Base-by-base conservation (phyloP, 2,888 invertebrate species). In the Coenonympha arcania region DNA sequence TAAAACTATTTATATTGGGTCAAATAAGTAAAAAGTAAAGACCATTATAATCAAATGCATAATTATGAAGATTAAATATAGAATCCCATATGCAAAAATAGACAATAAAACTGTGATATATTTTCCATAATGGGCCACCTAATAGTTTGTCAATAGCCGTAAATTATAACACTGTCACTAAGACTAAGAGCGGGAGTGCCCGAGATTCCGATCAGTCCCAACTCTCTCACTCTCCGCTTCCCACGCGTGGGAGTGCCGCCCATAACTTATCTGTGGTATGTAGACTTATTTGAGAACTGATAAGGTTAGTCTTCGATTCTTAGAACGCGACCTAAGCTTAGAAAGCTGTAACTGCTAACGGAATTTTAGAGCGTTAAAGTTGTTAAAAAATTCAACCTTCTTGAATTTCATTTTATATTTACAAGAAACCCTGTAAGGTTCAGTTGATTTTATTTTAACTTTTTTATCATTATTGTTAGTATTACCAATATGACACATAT, bases 101-200 rank as follows among this genome's bases (percentile, higher is more conserved):
- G 18, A n/a, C 16, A 18, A 34, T 1, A n/a, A 18, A 34, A n/a
- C 3, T 18, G 18, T 13, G 5, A 16, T n/a, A 3, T 2, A 18
- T 18, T 19, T 34, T 19, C 9, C 34, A 15, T 39, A 39, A 39
- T 39, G 37, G 37, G 22, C 37, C 15, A 15, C 8, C 24, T 39
- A 39, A 39, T 24, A 9, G 39, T 15, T 24, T 22, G 22, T 22
- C 24, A 2, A 24, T 24, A 24, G 15, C 22, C 4, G 15, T 39
- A 39, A 39, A 39, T 39, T 39, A 24, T 22, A 15, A 24, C n/a
- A 39, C n/a, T n/a, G n/a, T n/a, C n/a, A n/a, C n/a, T n/a, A n/a
- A n/a, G n/a, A n/a, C 39, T 16, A 39, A 24, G 15, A 39, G 24
- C 39, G 24, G 22, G 6, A 24, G 24, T 39, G 22, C 15, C 8